Evolutionary conservation across 2,113 vertebrate species (phyloP).

Genomic region (Tragelaphus buxtoni): DNA sequence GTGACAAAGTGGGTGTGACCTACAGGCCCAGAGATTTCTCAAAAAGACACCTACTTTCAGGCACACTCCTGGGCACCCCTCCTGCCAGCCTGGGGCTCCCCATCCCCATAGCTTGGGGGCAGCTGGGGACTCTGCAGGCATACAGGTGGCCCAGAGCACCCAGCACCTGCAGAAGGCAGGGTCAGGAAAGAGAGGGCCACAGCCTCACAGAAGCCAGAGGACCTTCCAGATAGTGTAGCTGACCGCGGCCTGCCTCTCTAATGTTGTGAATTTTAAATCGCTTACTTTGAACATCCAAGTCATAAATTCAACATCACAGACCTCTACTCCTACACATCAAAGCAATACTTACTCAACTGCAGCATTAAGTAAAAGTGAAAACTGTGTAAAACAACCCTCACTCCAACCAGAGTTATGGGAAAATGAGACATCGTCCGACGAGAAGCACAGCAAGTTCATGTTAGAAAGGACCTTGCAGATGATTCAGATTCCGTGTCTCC

Average conservation of each 20-base stretch:
- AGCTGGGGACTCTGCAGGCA: neutral
- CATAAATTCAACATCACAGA: neutral
- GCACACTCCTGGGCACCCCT: rapidly evolving
- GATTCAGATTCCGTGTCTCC: neutral
- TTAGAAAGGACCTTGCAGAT: neutral
- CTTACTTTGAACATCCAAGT: neutral
- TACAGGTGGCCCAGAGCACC: too few relatives aligned
- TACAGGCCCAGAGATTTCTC: neutral
- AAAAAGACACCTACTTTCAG: neutral
- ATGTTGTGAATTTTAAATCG: neutral
- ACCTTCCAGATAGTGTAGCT: rapidly evolving
- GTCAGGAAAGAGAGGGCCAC: rapidly evolving
- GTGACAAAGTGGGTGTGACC: neutral
- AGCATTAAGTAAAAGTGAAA: neutral
- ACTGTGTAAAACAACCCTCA: neutral
- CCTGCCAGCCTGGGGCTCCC: neutral
- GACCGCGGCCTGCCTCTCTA: rapidly evolving
- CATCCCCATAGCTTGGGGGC: neutral
- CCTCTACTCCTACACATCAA: neutral
- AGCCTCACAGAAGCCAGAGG: neutral
- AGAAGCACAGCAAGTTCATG: rapidly evolving
- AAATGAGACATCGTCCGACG: rapidly evolving
- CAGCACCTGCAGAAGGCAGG: rapidly evolving
- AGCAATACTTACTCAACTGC: too few relatives aligned
- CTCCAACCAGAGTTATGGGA: neutral